phyloP scores from a whole-genome alignment of 2,888 invertebrate species.

The Elgonia sp. region DNA sequence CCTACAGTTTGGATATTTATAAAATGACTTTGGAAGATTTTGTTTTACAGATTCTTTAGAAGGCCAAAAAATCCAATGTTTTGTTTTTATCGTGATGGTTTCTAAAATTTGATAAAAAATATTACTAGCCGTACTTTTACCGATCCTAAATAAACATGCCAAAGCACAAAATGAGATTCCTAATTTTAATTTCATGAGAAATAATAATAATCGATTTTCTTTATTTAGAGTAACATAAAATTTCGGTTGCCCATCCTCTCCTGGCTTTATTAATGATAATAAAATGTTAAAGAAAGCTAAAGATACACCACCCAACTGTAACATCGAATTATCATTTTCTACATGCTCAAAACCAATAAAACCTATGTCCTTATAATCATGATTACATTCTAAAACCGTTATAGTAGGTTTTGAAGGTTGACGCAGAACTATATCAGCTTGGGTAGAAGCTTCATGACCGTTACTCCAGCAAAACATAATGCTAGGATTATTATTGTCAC shows the following conservation, averaged over 20 bases:
- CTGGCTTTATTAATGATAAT: slow-evolving; percentile 47
- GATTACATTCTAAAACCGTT: not conserved
- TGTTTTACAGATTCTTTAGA: too few species aligned
- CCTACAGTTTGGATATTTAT: too few species aligned
- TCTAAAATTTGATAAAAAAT: slow-evolving; percentile 68
- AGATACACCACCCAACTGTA: slow-evolving; percentile 72
- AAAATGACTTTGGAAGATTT: too few species aligned
- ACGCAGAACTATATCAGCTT: slow-evolving; percentile 11
- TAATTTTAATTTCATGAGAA: not conserved
- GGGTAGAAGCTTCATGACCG: not conserved
- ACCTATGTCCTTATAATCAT: slow-evolving; percentile 27
- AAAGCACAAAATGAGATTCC: slow-evolving; percentile 65
- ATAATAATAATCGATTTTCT: slow-evolving; percentile 34
- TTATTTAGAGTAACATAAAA: slow-evolving; percentile 48
- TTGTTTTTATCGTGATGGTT: too few species aligned
- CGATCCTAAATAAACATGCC: slow-evolving; percentile 59
- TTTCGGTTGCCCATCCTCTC: slow-evolving; percentile 46
- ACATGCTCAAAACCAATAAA: slow-evolving; percentile 70
- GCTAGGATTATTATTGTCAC: not conserved
- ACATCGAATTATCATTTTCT: slow-evolving; percentile 59
- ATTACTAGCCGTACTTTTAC: slow-evolving; percentile 63
- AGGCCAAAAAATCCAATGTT: too few species aligned
- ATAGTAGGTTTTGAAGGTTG: not conserved
- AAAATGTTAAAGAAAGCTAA: slow-evolving; percentile 68
- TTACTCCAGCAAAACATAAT: not conserved